A percentile compares a stretch with the other conserved stretches of the same genome.
Conservation (phyloP, 1,140 invertebrate species). For the Hormaphis cornu region DNA sequence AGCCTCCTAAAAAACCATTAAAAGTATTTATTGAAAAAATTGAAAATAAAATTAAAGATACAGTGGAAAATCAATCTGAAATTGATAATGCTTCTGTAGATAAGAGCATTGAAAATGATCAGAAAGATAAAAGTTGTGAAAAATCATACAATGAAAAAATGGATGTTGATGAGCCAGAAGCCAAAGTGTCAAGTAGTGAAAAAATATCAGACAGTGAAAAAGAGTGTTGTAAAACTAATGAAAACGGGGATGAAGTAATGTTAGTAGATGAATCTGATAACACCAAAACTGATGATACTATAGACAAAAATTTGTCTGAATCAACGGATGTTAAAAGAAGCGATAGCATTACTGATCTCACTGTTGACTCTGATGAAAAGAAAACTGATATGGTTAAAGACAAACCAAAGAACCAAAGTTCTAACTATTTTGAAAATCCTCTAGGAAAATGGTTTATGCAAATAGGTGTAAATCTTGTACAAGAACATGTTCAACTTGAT, state of each 20-base stretch:
- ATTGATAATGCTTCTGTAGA: constrained; percentile 34
- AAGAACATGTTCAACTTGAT: constrained; percentile 87
- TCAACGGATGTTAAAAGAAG: constrained; percentile 41
- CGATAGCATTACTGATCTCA: constrained; percentile 36
- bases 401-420: constrained; percentile 36
- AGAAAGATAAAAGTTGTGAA: constrained; percentile 42
- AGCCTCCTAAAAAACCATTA: constrained; percentile 66
- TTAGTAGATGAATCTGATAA: constrained; percentile 34
- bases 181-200: constrained; percentile 39
- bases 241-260: constrained; percentile 36
- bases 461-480: constrained; percentile 81
- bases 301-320: constrained; percentile 35
- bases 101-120: constrained; percentile 41
- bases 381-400: constrained; percentile 33
- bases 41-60: constrained; percentile 47
- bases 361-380: constrained; percentile 33
- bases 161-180: constrained; percentile 45
- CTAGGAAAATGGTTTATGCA: constrained; percentile 87
- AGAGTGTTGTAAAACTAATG: constrained; percentile 31
- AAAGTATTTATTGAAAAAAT: constrained; percentile 63
- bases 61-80: constrained; percentile 39
- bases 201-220: constrained; percentile 31
- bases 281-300: constrained; percentile 34
- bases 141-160: constrained; percentile 42
- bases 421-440: constrained; percentile 68